phyloP scores from a whole-genome alignment of 2,113 vertebrate species.

The Budorcas taxicolor region DNA sequence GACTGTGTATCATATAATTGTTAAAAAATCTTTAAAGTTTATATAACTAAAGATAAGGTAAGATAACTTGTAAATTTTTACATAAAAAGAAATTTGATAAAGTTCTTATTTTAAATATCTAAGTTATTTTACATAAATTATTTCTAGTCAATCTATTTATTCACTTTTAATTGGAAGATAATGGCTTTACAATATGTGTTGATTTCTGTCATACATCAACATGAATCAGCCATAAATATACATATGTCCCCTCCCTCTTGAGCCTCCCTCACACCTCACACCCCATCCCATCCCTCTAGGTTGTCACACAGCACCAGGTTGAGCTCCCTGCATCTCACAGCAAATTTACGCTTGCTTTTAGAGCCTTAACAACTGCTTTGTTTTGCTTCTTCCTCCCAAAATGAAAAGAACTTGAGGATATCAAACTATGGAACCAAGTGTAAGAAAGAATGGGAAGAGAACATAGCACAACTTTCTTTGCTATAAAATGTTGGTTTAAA shows the following conservation, averaged over 20 bases:
- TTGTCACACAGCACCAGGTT: background rate
- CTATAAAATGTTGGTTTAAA: background rate
- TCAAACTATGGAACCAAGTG: background rate
- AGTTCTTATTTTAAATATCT: background rate
- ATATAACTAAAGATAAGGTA: background rate
- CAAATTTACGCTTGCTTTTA: background rate
- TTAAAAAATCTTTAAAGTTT: background rate
- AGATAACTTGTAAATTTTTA: background rate
- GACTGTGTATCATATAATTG: background rate
- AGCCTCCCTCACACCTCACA: no score
- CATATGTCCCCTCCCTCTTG: no score
- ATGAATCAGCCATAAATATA: background rate
- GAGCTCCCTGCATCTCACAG: background rate
- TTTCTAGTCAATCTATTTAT: background rate
- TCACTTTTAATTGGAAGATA: background rate
- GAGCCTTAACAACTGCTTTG: background rate
- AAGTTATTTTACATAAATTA: background rate
- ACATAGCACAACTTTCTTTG: background rate
- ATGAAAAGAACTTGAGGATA: background rate
- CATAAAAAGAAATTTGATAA: background rate
- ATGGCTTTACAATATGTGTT: background rate
- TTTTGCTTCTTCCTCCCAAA: background rate
- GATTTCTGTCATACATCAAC: background rate
- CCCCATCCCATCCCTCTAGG: background rate
- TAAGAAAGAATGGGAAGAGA: fast-evolving